Evolutionary conservation across 2,797 vertebrate genomes (phyloP).

Genomic region (Pantherophis alleghaniensis): DNA sequence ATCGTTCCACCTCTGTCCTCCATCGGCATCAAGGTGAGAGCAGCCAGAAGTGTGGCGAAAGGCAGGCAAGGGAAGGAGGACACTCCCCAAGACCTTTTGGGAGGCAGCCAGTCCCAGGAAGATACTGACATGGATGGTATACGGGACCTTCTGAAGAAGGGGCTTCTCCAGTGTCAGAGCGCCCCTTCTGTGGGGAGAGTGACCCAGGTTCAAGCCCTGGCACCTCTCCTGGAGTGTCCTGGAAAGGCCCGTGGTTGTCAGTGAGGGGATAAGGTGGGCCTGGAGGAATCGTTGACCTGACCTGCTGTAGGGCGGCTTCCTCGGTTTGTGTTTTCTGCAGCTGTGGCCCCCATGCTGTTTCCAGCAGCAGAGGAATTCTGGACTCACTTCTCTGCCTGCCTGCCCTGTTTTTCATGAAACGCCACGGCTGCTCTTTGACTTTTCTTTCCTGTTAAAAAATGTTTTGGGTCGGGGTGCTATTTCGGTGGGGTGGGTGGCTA

Average conservation of each 20-base stretch:
- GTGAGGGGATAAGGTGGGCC: neutral
- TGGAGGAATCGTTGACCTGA: rapidly evolving
- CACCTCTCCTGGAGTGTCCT: neutral
- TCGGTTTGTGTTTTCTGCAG: neutral
- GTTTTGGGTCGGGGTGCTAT: neutral
- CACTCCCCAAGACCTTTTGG: neutral
- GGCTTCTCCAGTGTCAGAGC: neutral
- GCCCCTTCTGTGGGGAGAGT: neutral
- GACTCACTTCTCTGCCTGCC: no score
- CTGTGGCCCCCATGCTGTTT: neutral
- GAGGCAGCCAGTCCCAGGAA: neutral
- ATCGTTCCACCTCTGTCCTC: no score
- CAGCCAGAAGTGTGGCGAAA: neutral
- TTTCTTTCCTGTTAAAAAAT: neutral
- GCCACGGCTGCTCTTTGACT: neutral
- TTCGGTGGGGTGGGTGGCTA: neutral
- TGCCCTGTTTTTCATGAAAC: neutral
- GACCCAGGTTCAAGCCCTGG: neutral
- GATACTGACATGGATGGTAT: neutral
- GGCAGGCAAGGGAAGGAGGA: no score
- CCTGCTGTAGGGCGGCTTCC: neutral
- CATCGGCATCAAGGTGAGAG: neutral
- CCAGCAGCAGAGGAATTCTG: neutral
- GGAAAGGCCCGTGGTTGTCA: neutral
- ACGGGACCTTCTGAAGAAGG: neutral